Evolutionary conservation across 2,113 vertebrate species (phyloP), one percentile per base, ranked within the genome.

Genomic region (Stegostoma tigrinum): DNA sequence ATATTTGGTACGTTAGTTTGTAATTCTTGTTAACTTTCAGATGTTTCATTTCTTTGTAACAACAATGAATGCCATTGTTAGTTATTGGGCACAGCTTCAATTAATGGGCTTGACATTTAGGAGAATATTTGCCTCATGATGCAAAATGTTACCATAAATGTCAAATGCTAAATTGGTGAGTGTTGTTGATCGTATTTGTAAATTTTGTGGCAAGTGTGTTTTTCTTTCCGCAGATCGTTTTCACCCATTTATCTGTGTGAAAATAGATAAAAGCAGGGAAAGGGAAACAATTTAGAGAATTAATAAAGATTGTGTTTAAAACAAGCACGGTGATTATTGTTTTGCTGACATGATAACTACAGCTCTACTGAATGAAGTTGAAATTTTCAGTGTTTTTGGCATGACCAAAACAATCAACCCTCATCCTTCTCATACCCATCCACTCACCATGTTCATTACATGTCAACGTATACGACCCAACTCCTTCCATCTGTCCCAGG

Each of bases 51-150:
- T n/a, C 87, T 91, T 93, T 67, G 89, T 93, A 66, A 64, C 61
- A 93, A 93, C 67, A 93, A 93, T 42, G 19, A 2, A 42, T 93
- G 61, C 89, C 61, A 66, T 66, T 17, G 61, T 93, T 66, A 61
- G 89, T 42, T 64, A 93, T 93, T 93, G 89, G 61, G n/a, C 89
- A 67, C 61, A 14, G 15, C 34, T n/a, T 67, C 61, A 93, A 17
- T 93, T 66, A 93, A 93, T 66, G 61, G 89, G 89, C 64, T 93
- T 93, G 89, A 93, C 89, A 93, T 93, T 93, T 67, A n/a, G 89
- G 30, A 66, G 30, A 93, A 93, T 93, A 93, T 93, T 93, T 93
- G 89, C 61, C 55, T 93, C 87, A 66, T 93, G 55, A 93, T 66
- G 87, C 64, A 90, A 90, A 90, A 61, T 90, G 34, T 64, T 93